Evolutionary conservation across 2,113 vertebrate species (phyloP).

Genomic region (Recurvirostra avosetta): DNA sequence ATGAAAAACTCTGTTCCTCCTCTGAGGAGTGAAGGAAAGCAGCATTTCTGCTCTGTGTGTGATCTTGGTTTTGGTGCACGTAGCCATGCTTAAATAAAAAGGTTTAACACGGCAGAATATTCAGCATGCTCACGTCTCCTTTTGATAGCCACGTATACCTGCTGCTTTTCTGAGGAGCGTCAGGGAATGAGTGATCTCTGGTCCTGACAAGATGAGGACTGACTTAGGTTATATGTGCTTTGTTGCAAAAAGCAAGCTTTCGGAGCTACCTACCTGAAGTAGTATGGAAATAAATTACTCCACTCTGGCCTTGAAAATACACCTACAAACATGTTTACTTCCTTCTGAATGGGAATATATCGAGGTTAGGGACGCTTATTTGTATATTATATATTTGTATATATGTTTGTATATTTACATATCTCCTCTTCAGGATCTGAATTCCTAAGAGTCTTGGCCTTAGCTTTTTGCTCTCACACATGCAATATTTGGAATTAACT

Average conservation of each 20-base stretch:
- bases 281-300: background rate
- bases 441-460: background rate
- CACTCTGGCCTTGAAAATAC: background rate
- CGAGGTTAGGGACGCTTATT: background rate
- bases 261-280: background rate
- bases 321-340: background rate
- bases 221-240: background rate
- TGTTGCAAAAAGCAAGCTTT: background rate
- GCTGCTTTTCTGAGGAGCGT: background rate
- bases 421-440: background rate
- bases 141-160: background rate
- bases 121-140: background rate
- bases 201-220: background rate
- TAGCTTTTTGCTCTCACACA: background rate
- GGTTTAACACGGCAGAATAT: background rate
- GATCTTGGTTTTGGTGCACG: background rate
- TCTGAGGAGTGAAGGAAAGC: background rate
- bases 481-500: background rate
- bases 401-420: background rate
- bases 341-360: background rate
- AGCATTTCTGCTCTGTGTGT: background rate
- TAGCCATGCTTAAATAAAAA: background rate
- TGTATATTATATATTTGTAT: background rate
- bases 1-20: background rate
- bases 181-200: background rate